phyloP scores from a whole-genome alignment of 2,888 invertebrate genomes.

The Drosophila affinis region DNA sequence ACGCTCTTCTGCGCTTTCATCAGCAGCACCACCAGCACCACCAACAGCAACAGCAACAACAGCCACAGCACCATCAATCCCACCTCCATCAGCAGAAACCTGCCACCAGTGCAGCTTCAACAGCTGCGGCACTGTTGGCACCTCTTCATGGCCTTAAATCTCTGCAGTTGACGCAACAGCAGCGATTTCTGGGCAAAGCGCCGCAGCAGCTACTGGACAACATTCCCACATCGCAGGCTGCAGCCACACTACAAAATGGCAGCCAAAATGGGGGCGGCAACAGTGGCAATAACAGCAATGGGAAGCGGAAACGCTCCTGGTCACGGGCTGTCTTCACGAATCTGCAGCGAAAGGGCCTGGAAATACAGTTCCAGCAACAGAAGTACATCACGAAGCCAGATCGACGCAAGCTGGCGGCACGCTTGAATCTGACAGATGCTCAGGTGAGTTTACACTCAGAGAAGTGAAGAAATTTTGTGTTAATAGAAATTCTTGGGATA shows the following conservation, averaged over 20 bases:
- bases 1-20: slow-evolving; percentile 77
- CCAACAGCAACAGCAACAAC: slow-evolving; percentile 49
- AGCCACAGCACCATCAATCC: slow-evolving; percentile 54
- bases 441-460: slow-evolving; percentile 86
- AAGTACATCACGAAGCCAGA: slow-evolving; percentile 98
- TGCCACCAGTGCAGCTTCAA: slow-evolving; percentile 50
- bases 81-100: slow-evolving; percentile 57
- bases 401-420: slow-evolving; percentile 94
- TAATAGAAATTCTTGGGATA: slow-evolving; percentile 70
- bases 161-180: slow-evolving; percentile 73
- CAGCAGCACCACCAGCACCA: slow-evolving; percentile 66
- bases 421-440: slow-evolving; percentile 95
- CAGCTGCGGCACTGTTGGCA: slow-evolving; percentile 68
- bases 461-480: not conserved
- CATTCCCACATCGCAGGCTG: slow-evolving; percentile 50
- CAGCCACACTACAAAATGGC: slow-evolving; percentile 43
- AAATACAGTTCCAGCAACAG: slow-evolving; percentile 95
- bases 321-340: slow-evolving; percentile 97
- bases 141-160: slow-evolving; percentile 77
- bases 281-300: slow-evolving; percentile 47
- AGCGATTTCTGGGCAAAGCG: slow-evolving; percentile 64
- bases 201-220: slow-evolving; percentile 73
- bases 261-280: slow-evolving; percentile 31
- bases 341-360: slow-evolving; percentile 96
- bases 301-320: slow-evolving; percentile 95